Evolutionary conservation across 2,888 invertebrate genomes (phyloP).

Genomic region (Caenorhabditis doughertyi): DNA sequence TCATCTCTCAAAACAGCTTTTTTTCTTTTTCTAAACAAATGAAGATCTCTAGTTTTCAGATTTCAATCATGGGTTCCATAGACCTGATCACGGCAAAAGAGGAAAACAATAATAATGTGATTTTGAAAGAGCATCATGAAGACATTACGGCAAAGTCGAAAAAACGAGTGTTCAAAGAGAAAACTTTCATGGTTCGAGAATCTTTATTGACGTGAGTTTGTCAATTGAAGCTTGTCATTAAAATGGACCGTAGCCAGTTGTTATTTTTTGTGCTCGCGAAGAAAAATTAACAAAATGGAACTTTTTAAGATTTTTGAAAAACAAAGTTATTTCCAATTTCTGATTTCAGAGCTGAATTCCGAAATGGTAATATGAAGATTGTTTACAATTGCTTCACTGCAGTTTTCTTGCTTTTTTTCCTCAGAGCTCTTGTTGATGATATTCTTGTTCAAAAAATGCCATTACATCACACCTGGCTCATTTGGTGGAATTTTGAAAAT

Average conservation of each 20-base stretch:
- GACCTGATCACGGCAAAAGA: slow-evolving; percentile 43
- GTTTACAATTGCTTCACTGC: slow-evolving; percentile 79
- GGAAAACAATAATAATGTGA: slow-evolving; percentile 62
- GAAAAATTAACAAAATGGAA: too few relatives aligned
- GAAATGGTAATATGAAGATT: slow-evolving; percentile 72
- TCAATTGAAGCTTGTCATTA: too few relatives aligned
- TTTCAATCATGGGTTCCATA: slow-evolving; percentile 58
- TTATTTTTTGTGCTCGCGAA: too few relatives aligned
- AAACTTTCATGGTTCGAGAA: slow-evolving; percentile 73
- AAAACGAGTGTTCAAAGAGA: slow-evolving; percentile 70
- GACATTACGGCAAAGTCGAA: slow-evolving; percentile 16
- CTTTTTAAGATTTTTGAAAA: slow-evolving; percentile 11
- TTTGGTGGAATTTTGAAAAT: slow-evolving; percentile 81
- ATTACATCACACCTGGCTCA: slow-evolving; percentile 80
- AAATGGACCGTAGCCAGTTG: too few relatives aligned
- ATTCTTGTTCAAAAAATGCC: slow-evolving; percentile 78
- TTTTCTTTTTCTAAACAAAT: too few relatives aligned
- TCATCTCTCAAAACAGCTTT: background rate
- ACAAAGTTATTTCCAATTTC: background rate
- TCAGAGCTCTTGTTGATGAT: slow-evolving; percentile 77
- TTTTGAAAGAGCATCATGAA: slow-evolving; percentile 37
- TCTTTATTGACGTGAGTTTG: slow-evolving; percentile 75
- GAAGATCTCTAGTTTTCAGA: slow-evolving; percentile 15
- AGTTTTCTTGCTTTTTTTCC: slow-evolving; percentile 75
- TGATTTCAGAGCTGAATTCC: slow-evolving; percentile 64